Evolutionary conservation across 2,113 vertebrate genomes (phyloP).

Genomic region (Butorides virescens): DNA sequence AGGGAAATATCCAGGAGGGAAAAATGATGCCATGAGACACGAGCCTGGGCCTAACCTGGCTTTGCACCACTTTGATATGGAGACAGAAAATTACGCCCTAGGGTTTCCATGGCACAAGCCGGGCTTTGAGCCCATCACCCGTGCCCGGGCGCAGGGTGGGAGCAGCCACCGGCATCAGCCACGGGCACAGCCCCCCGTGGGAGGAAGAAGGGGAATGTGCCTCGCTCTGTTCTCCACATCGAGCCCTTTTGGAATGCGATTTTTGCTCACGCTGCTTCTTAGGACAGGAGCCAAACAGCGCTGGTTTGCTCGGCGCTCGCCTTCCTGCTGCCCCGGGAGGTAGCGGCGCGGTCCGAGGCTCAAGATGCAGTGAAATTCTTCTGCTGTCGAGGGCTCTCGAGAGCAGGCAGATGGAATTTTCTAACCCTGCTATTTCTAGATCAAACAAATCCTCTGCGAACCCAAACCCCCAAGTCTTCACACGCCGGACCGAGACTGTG

Average conservation of each 20-base stretch:
- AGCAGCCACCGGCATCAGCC: not conserved
- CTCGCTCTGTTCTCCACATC: not conserved
- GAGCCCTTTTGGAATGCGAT: not conserved
- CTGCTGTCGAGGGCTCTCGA: not conserved
- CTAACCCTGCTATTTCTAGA: constrained; percentile 65
- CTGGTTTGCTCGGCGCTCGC: not conserved
- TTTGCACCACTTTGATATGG: not conserved
- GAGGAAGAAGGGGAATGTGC: not conserved
- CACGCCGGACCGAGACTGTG: not conserved
- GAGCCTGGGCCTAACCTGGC: not conserved
- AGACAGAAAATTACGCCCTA: not conserved
- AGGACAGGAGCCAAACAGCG: not conserved
- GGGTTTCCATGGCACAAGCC: fast-evolving
- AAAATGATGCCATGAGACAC: not conserved
- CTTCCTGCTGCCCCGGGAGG: not conserved
- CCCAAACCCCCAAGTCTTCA: constrained; percentile 14
- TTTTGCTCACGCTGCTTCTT: not conserved
- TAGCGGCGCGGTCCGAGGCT: not conserved
- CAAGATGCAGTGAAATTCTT: not conserved
- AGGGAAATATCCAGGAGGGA: not conserved
- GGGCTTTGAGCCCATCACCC: not conserved
- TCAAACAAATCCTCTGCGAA: constrained; percentile 58
- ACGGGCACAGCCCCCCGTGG: fast-evolving
- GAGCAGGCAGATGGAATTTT: constrained; percentile 63
- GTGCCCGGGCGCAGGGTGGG: not conserved